Conservation (phyloP, 2,113 vertebrate genomes). For the Glareola pratincola region DNA sequence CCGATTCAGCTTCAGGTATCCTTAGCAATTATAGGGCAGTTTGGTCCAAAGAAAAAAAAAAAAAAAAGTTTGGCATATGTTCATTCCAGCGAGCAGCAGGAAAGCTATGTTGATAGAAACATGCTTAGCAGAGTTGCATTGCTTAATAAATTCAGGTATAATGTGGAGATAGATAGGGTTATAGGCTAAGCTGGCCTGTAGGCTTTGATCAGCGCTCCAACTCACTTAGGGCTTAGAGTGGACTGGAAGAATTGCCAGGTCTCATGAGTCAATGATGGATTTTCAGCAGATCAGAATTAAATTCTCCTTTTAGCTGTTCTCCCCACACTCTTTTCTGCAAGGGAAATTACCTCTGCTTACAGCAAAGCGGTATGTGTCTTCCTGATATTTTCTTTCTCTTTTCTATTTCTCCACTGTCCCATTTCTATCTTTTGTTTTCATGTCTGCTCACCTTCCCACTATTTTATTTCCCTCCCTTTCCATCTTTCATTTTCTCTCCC, state of each 20-base stretch:
- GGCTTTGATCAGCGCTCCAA: constrained; percentile 56
- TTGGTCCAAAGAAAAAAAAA: neutral
- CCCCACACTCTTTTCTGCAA: neutral
- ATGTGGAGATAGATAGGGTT: constrained; percentile 51
- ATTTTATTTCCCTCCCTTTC: neutral
- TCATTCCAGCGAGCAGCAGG: neutral
- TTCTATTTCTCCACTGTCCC: neutral
- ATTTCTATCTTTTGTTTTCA: neutral
- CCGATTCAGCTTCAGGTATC: neutral
- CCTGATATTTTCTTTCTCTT: neutral
- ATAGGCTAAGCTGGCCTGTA: constrained; percentile 60
- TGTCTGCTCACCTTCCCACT: neutral
- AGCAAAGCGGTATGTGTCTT: neutral
- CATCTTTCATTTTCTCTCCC: neutral
- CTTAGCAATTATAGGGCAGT: neutral
- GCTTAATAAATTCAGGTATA: constrained; percentile 61
- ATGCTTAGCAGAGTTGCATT: constrained; percentile 2
- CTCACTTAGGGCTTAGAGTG: constrained; percentile 57
- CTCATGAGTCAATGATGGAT: constrained; percentile 50
- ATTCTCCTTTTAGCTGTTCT: constrained; percentile 55
- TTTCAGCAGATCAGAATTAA: constrained; percentile 58
- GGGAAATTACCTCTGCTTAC: constrained; percentile 12
- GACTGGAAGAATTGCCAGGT: constrained; percentile 44
- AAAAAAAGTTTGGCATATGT: neutral
- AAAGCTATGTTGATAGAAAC: constrained; percentile 20